Evolutionary conservation across 2,888 invertebrate genomes (phyloP).

Genomic region (Caenorhabditis sp.): DNA sequence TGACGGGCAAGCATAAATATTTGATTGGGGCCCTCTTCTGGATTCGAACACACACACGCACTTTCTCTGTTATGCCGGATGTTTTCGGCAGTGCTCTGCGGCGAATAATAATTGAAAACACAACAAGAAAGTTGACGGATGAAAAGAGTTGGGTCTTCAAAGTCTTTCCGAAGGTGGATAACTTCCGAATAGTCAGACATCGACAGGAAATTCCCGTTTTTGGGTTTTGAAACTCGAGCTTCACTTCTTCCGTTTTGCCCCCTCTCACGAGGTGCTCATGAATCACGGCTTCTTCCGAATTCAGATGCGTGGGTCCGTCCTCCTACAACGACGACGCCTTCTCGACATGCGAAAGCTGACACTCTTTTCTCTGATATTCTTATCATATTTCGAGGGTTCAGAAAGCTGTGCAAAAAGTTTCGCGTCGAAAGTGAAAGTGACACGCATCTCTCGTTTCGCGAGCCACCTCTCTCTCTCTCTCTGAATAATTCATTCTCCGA

Average conservation of each 20-base stretch:
- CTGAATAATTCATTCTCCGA: slow-evolving; percentile 21
- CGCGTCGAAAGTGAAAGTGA: slow-evolving; percentile 6
- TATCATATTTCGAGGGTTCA: slow-evolving; percentile 22
- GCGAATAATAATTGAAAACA: not conserved
- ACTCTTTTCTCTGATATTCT: slow-evolving; percentile 16
- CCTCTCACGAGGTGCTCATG: slow-evolving; percentile 13
- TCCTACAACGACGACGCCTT: slow-evolving; percentile 15
- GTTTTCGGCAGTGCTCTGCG: not conserved
- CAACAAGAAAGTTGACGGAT: not conserved
- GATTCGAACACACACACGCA: not conserved
- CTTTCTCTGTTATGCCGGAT: not conserved
- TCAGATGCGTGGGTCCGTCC: slow-evolving; percentile 8
- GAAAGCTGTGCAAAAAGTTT: not conserved
- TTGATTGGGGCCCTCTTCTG: not conserved
- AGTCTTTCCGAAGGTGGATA: not conserved
- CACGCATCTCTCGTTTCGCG: slow-evolving; percentile 14
- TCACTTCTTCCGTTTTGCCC: not conserved
- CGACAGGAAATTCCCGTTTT: slow-evolving; percentile 43
- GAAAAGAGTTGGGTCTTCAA: not conserved
- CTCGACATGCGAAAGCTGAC: slow-evolving; percentile 27
- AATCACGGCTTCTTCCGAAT: slow-evolving; percentile 13
- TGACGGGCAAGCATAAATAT: slow-evolving; percentile 5
- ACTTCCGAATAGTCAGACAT: slow-evolving; percentile 12
- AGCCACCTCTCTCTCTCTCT: not conserved
- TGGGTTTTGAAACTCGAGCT: slow-evolving; percentile 34